Conservation (phyloP, 2,797 vertebrate species). For the Ciconia nigra region DNA sequence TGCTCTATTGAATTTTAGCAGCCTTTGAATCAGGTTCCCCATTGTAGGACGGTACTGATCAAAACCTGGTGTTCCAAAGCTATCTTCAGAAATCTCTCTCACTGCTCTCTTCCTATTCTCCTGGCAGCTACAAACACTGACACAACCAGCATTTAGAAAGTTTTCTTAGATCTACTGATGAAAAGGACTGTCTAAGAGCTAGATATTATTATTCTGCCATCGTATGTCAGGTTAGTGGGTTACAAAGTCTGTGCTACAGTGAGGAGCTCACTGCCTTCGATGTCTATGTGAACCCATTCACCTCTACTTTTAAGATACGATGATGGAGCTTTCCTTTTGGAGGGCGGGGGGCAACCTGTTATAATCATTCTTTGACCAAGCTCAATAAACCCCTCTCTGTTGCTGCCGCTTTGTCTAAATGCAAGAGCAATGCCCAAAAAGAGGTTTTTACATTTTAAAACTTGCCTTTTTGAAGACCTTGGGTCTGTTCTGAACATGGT, state of each 20-base stretch:
- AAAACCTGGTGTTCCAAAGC: not conserved
- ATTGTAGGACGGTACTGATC: not conserved
- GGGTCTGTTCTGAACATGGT: not conserved
- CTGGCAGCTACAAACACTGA: not conserved
- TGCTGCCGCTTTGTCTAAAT: not conserved
- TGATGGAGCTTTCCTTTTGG: not conserved
- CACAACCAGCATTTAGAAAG: not conserved
- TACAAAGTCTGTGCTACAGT: not conserved
- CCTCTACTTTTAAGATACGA: not conserved
- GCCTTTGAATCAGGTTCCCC: not conserved
- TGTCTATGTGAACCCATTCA: not conserved
- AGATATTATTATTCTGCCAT: not conserved
- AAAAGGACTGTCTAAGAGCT: not conserved
- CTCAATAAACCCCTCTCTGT: not conserved
- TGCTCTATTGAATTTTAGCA: not conserved
- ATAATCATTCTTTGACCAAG: not conserved
- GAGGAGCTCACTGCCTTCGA: not conserved
- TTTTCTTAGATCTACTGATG: constrained; percentile 8
- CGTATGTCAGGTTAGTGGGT: constrained; percentile 23
- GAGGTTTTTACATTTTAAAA: not conserved
- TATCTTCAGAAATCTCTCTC: not conserved
- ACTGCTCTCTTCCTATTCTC: not conserved
- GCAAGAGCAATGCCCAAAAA: not conserved
- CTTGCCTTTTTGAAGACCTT: not conserved
- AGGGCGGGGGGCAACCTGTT: not conserved